Conservation (phyloP, 37 sponge, comb jelly and placozoan species). For the Haliclona indistincta region DNA sequence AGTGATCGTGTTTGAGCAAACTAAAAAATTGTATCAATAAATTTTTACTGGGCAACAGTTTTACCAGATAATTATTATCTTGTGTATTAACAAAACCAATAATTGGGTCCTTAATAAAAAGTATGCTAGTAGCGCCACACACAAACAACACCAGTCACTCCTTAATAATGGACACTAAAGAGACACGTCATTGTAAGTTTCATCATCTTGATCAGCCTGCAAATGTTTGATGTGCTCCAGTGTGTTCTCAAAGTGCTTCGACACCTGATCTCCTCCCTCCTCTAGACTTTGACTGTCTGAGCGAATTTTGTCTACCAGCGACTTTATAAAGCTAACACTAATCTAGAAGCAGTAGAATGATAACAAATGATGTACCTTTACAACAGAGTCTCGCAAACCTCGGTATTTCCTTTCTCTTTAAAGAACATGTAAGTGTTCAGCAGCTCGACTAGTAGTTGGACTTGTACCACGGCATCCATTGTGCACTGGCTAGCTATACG, state of each 20-base stretch:
- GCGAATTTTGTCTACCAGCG: constrained; percentile 88
- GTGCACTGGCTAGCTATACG: constrained; percentile 96
- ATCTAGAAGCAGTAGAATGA: background rate
- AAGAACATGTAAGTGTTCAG: constrained; percentile 89
- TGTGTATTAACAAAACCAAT: background rate
- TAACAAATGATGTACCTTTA: background rate
- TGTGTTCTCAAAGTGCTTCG: constrained; percentile 88
- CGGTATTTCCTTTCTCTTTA: constrained; percentile 81
- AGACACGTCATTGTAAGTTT: constrained; percentile 36
- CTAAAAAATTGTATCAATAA: background rate
- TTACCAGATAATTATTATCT: background rate
- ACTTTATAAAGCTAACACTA: constrained; percentile 32
- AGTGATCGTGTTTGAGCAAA: too few relatives aligned
- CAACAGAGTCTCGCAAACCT: constrained; percentile 48
- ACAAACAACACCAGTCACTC: background rate
- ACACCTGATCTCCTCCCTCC: constrained; percentile 66
- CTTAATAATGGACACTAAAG: background rate
- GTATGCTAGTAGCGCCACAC: background rate
- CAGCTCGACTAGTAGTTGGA: constrained; percentile 92
- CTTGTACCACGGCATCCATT: constrained; percentile 93
- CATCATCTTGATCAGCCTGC: constrained; percentile 32
- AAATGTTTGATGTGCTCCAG: constrained; percentile 63
- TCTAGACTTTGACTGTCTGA: constrained; percentile 73
- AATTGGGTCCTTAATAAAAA: background rate
- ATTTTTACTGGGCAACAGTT: background rate